Conservation (phyloP, 53 echinoderm and acorn worm genomes). For the Zoroaster sp. region DNA sequence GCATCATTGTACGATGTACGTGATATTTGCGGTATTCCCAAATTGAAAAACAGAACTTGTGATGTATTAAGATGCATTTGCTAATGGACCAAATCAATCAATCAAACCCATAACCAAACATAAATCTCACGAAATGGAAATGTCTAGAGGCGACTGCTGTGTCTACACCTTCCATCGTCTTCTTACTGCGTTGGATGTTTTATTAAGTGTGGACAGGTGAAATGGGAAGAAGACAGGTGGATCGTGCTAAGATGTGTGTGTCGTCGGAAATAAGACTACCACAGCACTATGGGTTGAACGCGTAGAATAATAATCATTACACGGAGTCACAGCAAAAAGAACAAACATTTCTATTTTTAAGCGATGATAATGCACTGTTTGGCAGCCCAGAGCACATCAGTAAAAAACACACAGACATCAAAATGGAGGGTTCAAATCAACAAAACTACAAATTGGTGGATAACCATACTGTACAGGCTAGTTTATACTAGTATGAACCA, state of each 20-base stretch:
- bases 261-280: not conserved
- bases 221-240: not conserved
- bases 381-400: too few species aligned
- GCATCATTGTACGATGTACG: not conserved
- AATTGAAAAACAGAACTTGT: not conserved
- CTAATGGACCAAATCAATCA: not conserved
- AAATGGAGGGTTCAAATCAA: too few species aligned
- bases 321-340: not conserved
- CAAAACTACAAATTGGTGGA: too few species aligned
- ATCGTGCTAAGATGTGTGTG: not conserved
- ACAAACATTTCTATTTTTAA: too few species aligned
- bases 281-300: not conserved
- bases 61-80: not conserved
- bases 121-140: not conserved
- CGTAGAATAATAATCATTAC: not conserved
- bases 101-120: not conserved
- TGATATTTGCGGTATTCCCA: not conserved
- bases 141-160: not conserved
- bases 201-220: not conserved
- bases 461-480: too few species aligned
- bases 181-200: not conserved
- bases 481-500: too few species aligned
- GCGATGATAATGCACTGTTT: too few species aligned
- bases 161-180: not conserved
- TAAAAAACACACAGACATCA: too few species aligned